These are phyloP conservation scores for Petrosia ficiformis DNA, from an alignment of 37 sponge, comb jelly and placozoan genomes.

Conservation along the genomic window DNA sequence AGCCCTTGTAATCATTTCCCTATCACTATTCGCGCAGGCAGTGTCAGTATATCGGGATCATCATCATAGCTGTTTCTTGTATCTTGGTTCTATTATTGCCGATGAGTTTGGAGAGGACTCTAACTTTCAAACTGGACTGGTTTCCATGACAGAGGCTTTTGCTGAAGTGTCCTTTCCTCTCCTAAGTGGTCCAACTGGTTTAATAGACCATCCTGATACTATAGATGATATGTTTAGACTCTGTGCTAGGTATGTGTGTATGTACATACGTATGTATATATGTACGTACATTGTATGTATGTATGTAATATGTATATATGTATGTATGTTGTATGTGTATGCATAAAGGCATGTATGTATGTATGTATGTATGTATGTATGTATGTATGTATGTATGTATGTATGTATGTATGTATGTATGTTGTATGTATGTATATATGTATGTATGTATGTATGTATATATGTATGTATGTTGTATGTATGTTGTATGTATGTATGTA, in stretches of 20 bases:
- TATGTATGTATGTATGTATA: too few species aligned
- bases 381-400: too few species aligned
- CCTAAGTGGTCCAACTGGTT: slow-evolving; percentile 50
- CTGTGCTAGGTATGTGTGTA: slow-evolving; percentile 68
- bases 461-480: too few species aligned
- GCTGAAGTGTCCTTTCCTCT: slow-evolving; percentile 57
- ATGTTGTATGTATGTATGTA: too few species aligned
- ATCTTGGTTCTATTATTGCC: slow-evolving; percentile 78
- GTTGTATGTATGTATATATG: too few species aligned
- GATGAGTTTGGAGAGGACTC: slow-evolving; percentile 78
- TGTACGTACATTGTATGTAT: too few species aligned
- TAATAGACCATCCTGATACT: slow-evolving; percentile 85
- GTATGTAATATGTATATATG: too few species aligned
- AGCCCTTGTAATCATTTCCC: not conserved
- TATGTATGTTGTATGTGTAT: too few species aligned
- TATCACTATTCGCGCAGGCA: slow-evolving; percentile 12
- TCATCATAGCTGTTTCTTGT: slow-evolving; percentile 89
- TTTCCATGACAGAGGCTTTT: slow-evolving; percentile 47
- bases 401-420: too few species aligned
- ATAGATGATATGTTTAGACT: slow-evolving; percentile 93
- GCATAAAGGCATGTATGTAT: too few species aligned
- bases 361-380: not conserved
- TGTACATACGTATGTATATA: not conserved
- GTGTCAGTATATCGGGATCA: slow-evolving; percentile 38
- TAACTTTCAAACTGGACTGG: slow-evolving; percentile 40